Conservation (phyloP, 2,888 invertebrate genomes). For the Lamproptera curius region DNA sequence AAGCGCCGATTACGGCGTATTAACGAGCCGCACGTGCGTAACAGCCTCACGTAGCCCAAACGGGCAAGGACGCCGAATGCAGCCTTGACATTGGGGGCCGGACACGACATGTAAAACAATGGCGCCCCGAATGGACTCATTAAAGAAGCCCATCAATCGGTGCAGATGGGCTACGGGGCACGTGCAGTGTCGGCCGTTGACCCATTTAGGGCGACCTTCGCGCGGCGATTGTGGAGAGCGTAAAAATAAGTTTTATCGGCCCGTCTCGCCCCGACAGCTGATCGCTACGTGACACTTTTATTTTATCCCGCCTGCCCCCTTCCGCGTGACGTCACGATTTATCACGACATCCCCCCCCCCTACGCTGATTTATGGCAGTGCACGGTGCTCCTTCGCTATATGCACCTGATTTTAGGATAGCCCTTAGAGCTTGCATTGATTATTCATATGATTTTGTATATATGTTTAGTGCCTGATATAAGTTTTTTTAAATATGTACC, state of each 20-base stretch:
- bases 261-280: constrained; percentile 64
- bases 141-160: constrained; percentile 63
- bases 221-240: constrained; percentile 79
- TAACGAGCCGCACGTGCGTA: background rate
- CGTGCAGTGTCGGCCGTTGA: constrained; percentile 73
- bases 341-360: constrained; percentile 53
- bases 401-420: too few relatives aligned
- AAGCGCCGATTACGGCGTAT: constrained; percentile 2
- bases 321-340: constrained; percentile 62
- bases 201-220: constrained; percentile 79
- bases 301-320: constrained; percentile 56
- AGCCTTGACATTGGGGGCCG: constrained; percentile 75
- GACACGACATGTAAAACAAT: constrained; percentile 68
- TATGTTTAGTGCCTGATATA: too few relatives aligned
- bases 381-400: too few relatives aligned
- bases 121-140: constrained; percentile 51
- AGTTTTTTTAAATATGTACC: too few relatives aligned
- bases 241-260: constrained; percentile 79
- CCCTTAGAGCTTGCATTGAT: too few relatives aligned
- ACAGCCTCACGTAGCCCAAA: constrained; percentile 69
- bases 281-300: constrained; percentile 79
- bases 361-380: constrained; percentile 70
- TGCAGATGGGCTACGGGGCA: constrained; percentile 78
- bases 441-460: too few relatives aligned
- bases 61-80: constrained; percentile 72